A percentile compares a stretch with the other conserved stretches of the same genome.
Conservation (phyloP, 1,140 invertebrate genomes). For the Drosophila arawakana region DNA sequence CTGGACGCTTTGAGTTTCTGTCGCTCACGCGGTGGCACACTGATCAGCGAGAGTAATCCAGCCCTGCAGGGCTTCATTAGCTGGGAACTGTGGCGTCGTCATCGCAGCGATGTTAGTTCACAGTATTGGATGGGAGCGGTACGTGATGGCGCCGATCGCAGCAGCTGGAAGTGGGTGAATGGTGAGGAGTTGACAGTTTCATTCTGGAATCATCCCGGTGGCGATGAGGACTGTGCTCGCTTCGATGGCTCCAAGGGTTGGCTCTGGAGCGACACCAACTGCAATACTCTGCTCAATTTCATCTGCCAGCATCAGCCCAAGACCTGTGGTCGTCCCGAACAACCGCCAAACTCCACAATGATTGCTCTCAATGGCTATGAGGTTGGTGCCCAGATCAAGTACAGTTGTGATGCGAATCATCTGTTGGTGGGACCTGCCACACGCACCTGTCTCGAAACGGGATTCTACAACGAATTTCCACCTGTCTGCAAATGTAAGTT, state of each 20-base stretch:
- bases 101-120: slow-evolving; percentile 94
- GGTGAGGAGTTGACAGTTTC: slow-evolving; percentile 95
- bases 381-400: slow-evolving; percentile 94
- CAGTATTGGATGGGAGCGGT: slow-evolving; percentile 98
- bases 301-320: slow-evolving; percentile 97
- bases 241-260: slow-evolving; percentile 97
- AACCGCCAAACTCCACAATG: slow-evolving; percentile 97
- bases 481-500: slow-evolving; percentile 95
- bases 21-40: slow-evolving; percentile 90
- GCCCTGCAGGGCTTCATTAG: slow-evolving; percentile 97
- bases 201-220: slow-evolving; percentile 95
- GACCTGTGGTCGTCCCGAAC: slow-evolving; percentile 95
- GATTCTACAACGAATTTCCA: slow-evolving; percentile 97
- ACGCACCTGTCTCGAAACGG: slow-evolving; percentile 94
- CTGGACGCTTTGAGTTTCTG: slow-evolving; percentile 93
- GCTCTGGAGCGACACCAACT: slow-evolving; percentile 97
- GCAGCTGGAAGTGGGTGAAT: slow-evolving; percentile 95
- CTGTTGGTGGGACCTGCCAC: slow-evolving; percentile 93
- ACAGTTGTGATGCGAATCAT: slow-evolving; percentile 94
- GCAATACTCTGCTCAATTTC: slow-evolving; percentile 93
- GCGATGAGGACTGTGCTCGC: slow-evolving; percentile 93
- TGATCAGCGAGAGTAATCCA: slow-evolving; percentile 97
- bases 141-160: slow-evolving; percentile 90
- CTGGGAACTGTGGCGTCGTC: slow-evolving; percentile 96
- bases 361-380: slow-evolving; percentile 88